Evolutionary conservation across 2,888 invertebrate species (phyloP).

Genomic region (Pelosia muscerda): DNA sequence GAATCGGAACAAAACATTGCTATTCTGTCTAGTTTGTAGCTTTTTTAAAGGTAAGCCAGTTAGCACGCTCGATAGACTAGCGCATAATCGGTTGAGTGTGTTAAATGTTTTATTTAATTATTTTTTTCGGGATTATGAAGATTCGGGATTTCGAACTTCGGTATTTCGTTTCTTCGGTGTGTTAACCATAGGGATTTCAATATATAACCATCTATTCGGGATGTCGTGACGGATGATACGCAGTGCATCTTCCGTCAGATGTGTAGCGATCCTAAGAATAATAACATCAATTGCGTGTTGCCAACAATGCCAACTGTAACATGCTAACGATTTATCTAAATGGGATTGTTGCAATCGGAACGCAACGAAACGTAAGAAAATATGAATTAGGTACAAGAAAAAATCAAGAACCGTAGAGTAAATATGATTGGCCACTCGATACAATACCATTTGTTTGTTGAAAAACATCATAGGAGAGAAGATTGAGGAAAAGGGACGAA

Average conservation of each 20-base stretch:
- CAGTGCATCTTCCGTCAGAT: neutral
- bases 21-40: too few species aligned
- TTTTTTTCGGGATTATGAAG: too few species aligned
- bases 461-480: too few species aligned
- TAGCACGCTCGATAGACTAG: neutral
- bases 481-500: too few species aligned
- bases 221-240: neutral
- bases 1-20: too few species aligned
- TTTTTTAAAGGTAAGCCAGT: too few species aligned
- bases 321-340: neutral
- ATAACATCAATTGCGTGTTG: conserved; percentile 1
- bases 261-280: neutral
- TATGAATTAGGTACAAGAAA: neutral
- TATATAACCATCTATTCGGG: neutral
- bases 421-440: too few species aligned
- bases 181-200: too few species aligned
- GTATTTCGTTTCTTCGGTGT: too few species aligned
- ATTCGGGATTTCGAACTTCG: too few species aligned
- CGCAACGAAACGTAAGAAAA: neutral
- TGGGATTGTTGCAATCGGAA: neutral
- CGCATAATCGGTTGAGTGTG: neutral
- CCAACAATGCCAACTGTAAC: neutral
- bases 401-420: too few species aligned
- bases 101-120: neutral
- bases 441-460: too few species aligned